Base-by-base conservation (phyloP, 2,888 invertebrate genomes). In the Pandemis corylana region DNA sequence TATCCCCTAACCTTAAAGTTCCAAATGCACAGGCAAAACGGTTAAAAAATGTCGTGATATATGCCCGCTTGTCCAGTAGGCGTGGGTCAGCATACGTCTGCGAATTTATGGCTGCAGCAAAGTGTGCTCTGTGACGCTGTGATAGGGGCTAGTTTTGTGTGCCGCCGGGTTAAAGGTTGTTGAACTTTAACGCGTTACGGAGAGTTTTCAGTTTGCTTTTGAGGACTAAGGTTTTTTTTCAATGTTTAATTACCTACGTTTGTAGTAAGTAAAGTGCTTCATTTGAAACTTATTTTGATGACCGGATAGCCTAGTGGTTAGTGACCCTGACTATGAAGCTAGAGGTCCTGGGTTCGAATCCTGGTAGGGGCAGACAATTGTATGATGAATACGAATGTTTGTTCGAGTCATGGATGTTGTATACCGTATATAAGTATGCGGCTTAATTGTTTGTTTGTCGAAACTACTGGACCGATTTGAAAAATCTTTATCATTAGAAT, bases 61-160 rank as follows among this genome's bases (percentile, higher is more conserved):
- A 93, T 91, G 91, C 88, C 86, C 85, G 89, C 89, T 87, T 90
- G 90, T 90, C 88, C 91, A 88, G 93, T 91, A 92, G 92, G 93
- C 92, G 92, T 92, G 92, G 92, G 92, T 92, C 92, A 92, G 87
- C 61, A 75, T 75, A 85, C 84, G 83, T 84, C 83, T 79, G 83
- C 87, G 84, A 86, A 87, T 86, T 87, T 88, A 85, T 83, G 80
- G 83, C 85, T 85, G 83, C 77, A 75, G 83, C 78, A 91, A 88
- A 89, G 85, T 88, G 83, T 80, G 81, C 88, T 81, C 84, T 89
- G 83, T 82, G 75, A 63, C 51, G 77, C 76, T 62, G 85, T 77
- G 79, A 84, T 87, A 90, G 86, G 87, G 82, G 80, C 80, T 80
- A 82, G 77, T 78, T 80, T 77, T 68, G 77, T 5, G 13, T 70